Percentiles rank a stretch among this genome's conserved stretches.
Evolutionary conservation across 1,140 invertebrate species (phyloP).

Genomic region (Aphidius gifuensis): DNA sequence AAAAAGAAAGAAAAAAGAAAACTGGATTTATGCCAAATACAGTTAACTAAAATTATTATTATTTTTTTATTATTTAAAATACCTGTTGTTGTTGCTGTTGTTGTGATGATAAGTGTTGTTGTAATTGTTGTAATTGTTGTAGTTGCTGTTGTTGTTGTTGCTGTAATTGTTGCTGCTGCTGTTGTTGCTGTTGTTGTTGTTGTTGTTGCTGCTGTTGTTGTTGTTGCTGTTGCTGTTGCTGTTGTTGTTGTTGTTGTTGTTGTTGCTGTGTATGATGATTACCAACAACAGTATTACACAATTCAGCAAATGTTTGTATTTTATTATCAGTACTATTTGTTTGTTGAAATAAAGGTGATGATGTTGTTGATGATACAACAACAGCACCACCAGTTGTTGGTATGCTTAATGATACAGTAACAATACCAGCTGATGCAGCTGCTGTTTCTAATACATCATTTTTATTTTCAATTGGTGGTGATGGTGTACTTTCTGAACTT

Average conservation of each 20-base stretch:
- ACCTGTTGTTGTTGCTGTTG: slow-evolving; percentile 22
- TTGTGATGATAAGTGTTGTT: slow-evolving; percentile 43
- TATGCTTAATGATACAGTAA: slow-evolving; percentile 62
- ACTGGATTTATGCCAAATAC: too few relatives aligned
- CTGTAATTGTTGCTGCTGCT: slow-evolving; percentile 37
- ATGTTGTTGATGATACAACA: slow-evolving; percentile 52
- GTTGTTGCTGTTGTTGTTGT: slow-evolving; percentile 33
- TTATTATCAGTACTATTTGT: slow-evolving; percentile 38
- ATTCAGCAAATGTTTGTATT: slow-evolving; percentile 60
- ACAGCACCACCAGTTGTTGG: slow-evolving; percentile 59
- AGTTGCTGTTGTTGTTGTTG: slow-evolving; percentile 10
- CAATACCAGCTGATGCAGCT: slow-evolving; percentile 65
- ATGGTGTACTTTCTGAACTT: slow-evolving; percentile 67
- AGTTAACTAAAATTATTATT: too few relatives aligned
- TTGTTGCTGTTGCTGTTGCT: slow-evolving; percentile 10
- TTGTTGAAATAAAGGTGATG: slow-evolving; percentile 54
- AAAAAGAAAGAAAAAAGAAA: too few relatives aligned
- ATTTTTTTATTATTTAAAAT: slow-evolving; percentile 11
- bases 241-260: slow-evolving; percentile 27
- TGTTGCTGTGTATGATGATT: slow-evolving; percentile 45
- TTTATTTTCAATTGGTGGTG: slow-evolving; percentile 44
- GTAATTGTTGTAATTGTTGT: too few relatives aligned
- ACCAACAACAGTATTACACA: slow-evolving; percentile 61
- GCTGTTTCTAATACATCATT: slow-evolving; percentile 62
- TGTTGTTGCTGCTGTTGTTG: slow-evolving; percentile 12